Conservation (phyloP, 1,140 invertebrate species). For the Hesperophylax magnus region DNA sequence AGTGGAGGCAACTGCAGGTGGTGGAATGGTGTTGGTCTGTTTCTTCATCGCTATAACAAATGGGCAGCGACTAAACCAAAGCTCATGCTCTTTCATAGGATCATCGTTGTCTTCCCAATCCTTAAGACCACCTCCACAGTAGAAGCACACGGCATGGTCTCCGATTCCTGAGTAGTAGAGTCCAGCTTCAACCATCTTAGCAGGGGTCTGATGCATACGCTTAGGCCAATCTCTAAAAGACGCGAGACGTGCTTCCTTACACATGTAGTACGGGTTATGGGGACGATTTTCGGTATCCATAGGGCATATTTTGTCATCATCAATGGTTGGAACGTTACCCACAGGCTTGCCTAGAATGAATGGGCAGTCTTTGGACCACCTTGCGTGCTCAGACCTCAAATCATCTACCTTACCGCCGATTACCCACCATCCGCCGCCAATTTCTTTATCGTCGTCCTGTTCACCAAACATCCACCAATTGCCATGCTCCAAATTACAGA, state of each 20-base stretch:
- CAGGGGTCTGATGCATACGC: slow-evolving; percentile 81
- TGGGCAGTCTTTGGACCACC: slow-evolving; percentile 83
- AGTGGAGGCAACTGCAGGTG: too few relatives aligned
- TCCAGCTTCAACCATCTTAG: slow-evolving; percentile 86
- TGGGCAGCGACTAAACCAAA: slow-evolving; percentile 85
- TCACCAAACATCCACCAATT: too few relatives aligned
- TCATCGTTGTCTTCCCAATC: slow-evolving; percentile 90
- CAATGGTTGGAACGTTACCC: slow-evolving; percentile 74
- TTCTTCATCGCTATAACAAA: slow-evolving; percentile 84
- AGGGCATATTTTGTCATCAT: slow-evolving; percentile 74
- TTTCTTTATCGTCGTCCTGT: too few relatives aligned
- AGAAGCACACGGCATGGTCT: slow-evolving; percentile 89
- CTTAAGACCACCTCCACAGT: slow-evolving; percentile 89
- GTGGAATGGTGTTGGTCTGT: slow-evolving; percentile 62
- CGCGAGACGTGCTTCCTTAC: slow-evolving; percentile 76
- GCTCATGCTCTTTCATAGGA: slow-evolving; percentile 90
- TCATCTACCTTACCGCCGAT: too few relatives aligned
- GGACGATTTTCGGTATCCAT: too few relatives aligned
- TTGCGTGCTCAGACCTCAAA: too few relatives aligned
- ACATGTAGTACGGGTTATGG: slow-evolving; percentile 65
- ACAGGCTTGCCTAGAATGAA: slow-evolving; percentile 76
- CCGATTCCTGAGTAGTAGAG: slow-evolving; percentile 90
- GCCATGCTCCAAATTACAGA: too few relatives aligned
- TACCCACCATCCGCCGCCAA: too few relatives aligned
- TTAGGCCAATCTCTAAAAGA: slow-evolving; percentile 84